Conservation (phyloP, 2,888 invertebrate genomes). For the Polydrusus tereticollis region DNA sequence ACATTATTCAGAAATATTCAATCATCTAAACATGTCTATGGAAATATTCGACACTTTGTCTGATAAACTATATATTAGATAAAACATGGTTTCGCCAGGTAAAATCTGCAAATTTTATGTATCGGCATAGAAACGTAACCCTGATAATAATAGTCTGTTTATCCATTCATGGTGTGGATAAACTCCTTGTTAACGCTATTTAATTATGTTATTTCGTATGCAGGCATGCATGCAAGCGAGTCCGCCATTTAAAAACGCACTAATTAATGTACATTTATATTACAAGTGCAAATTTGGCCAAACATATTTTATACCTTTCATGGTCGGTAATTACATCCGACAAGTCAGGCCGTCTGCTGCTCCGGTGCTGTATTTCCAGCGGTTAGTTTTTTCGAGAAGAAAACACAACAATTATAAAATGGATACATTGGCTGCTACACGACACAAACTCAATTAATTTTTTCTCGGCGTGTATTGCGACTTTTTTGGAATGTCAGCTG, state of each 20-base stretch:
- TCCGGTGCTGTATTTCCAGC: conserved; percentile 20
- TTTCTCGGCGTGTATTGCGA: conserved; percentile 20
- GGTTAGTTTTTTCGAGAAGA: conserved; percentile 28
- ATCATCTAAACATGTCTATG: no score
- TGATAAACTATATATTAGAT: no score
- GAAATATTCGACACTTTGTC: no score
- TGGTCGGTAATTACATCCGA: conserved; percentile 28
- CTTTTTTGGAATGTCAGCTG: conserved; percentile 32
- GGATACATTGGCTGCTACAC: conserved; percentile 24
- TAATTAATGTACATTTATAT: conserved; percentile 1
- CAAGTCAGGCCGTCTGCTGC: conserved; percentile 24
- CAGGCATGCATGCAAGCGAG: not conserved
- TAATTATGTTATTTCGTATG: not conserved
- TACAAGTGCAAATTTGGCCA: conserved; percentile 6
- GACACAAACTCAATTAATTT: conserved; percentile 47
- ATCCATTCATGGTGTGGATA: no score
- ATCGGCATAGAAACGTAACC: no score
- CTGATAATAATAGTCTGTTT: no score
- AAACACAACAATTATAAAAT: conserved; percentile 44
- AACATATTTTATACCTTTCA: conserved; percentile 20
- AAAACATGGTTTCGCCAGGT: no score
- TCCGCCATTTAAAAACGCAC: not conserved
- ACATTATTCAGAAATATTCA: no score
- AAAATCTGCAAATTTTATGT: no score
- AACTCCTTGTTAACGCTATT: no score